phyloP scores from a whole-genome alignment of 2,113 vertebrate genomes.

The Dipodomys spectabilis region DNA sequence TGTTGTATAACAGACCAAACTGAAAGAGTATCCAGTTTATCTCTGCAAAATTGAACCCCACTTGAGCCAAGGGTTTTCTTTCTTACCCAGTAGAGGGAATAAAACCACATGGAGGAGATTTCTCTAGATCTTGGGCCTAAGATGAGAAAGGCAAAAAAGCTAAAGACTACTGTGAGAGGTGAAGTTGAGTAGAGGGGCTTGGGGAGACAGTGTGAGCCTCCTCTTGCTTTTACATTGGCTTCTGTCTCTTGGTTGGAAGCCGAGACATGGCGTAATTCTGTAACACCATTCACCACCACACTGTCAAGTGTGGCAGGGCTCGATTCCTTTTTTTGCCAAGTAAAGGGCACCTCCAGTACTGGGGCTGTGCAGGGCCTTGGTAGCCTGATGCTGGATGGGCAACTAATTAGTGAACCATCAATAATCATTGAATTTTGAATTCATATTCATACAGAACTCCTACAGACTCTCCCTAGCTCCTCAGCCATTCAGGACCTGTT shows the following conservation, averaged over 20 bases:
- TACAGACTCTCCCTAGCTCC: neutral
- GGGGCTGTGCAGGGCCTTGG: neutral
- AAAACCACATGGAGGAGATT: neutral
- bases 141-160: neutral
- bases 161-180: neutral
- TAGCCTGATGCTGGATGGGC: neutral
- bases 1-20: neutral
- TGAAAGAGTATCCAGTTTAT: conserved; percentile 17
- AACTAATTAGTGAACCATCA: neutral
- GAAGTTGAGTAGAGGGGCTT: neutral
- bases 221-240: neutral
- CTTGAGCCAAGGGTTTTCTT: neutral
- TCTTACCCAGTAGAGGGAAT: neutral
- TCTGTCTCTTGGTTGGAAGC: neutral
- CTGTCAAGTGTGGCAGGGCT: neutral
- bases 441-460: neutral
- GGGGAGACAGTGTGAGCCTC: neutral
- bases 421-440: neutral
- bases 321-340: neutral
- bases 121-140: neutral
- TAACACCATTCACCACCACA: neutral
- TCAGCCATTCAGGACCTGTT: neutral
- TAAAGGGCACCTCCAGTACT: neutral
- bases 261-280: neutral
- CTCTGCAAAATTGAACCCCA: neutral